These are phyloP conservation scores for Heteromurus nitidus DNA, from an alignment of 2,888 invertebrate genomes.

Conservation along the genomic window DNA sequence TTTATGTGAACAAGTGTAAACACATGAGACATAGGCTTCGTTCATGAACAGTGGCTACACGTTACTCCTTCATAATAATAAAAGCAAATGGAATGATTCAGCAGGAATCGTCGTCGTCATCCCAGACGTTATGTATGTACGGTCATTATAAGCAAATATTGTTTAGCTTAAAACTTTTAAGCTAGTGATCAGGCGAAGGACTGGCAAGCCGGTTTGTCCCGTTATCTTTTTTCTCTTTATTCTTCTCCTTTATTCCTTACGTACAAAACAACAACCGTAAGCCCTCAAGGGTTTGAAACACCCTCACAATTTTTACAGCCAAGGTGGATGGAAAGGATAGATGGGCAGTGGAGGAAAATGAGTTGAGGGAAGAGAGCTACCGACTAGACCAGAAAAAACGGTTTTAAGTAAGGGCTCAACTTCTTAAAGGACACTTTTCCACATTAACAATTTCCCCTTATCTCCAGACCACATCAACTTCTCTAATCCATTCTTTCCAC, in stretches of 20 bases:
- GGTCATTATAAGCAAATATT: background rate
- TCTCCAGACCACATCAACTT: background rate
- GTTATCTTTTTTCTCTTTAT: conserved; percentile 34
- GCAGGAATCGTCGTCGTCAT: background rate
- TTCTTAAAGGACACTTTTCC: background rate
- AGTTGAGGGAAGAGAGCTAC: background rate
- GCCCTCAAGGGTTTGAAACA: conserved; percentile 23
- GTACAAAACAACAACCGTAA: conserved; percentile 31
- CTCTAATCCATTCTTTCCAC: background rate
- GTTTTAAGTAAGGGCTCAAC: background rate
- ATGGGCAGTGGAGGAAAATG: background rate
- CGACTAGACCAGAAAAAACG: no score
- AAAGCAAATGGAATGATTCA: conserved; percentile 11
- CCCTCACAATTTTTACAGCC: conserved; percentile 12
- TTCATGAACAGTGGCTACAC: no score
- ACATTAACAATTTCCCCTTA: background rate
- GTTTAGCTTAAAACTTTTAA: background rate
- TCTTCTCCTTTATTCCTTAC: no score
- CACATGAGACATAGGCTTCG: background rate
- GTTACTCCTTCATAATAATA: no score
- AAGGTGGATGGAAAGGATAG: background rate
- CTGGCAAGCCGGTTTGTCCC: conserved; percentile 47
- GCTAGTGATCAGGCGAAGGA: background rate
- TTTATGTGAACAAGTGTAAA: no score
- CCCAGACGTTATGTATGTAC: background rate